Conservation (phyloP, 2,113 vertebrate genomes). For the Dipodomys spectabilis region DNA sequence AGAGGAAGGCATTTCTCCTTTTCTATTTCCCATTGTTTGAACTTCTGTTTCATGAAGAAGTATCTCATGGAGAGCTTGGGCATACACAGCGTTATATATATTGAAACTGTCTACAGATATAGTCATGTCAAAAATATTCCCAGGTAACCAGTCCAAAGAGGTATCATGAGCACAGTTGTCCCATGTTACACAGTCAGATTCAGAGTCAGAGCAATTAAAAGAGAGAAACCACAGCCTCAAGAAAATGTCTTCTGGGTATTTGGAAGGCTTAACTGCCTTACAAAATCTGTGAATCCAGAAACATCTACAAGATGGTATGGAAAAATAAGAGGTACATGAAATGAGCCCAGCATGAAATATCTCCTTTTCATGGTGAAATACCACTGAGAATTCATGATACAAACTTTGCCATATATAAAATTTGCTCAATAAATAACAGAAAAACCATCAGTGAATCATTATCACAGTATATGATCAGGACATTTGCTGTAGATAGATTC, state of each 20-base stretch:
- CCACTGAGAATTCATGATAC: neutral
- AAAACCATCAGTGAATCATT: no score
- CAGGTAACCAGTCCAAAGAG: no score
- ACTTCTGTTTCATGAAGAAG: no score
- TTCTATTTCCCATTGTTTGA: neutral
- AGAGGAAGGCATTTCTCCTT: no score
- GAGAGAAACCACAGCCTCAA: neutral
- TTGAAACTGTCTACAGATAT: no score
- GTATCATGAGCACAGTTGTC: no score
- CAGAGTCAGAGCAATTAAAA: neutral
- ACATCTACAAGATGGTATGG: neutral
- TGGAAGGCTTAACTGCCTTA: neutral
- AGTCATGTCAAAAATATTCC: no score
- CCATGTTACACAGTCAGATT: no score
- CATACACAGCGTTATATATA: neutral
- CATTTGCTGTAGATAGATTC: neutral
- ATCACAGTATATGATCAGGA: neutral
- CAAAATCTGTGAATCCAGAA: neutral
- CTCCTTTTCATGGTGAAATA: neutral
- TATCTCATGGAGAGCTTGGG: neutral
- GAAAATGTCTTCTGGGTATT: neutral
- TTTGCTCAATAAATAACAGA: no score
- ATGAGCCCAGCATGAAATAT: neutral
- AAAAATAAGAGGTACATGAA: neutral
- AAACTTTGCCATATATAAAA: neutral